Base-by-base conservation (phyloP, 2,888 invertebrate genomes). In the Yponomeuta malinellus region DNA sequence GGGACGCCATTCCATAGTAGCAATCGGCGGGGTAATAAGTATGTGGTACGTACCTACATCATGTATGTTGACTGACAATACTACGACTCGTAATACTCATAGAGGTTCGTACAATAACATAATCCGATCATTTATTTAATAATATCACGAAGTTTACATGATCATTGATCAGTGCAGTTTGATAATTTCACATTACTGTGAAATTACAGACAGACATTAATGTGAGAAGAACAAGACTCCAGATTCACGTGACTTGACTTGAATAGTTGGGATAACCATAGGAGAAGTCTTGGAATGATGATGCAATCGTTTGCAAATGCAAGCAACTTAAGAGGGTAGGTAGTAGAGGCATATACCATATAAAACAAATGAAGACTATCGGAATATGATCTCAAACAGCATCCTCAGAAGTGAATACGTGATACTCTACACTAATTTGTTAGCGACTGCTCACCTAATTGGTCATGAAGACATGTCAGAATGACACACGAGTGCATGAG, bases 401-500 rank as follows among this genome's bases (percentile, higher is more conserved):
- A 59, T 59, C 52, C 15, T 12, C 52, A 59, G 52, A 15, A 59
- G 52, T 59, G 52, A 59, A 15, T 59, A 59, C 52, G 52, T 59
- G 52, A 59, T 59, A 59, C 52, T 59, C 52, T 59, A 59, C 52
- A 59, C 52, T 59, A 12, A 76, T 75, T 76, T 76, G 74, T 74
- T 75, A 77, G 33, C 37, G 37, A 43, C 79, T 81, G 79, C 78
- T 78, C 81, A 76, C 79, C 78, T 83, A 84, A 83, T 83, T 85
- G 84, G 83, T 79, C 82, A 83, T 83, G 77, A 66, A 76, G 78
- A 81, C 80, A 82, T 81, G 82, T 79, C 77, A 48, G 8, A 10
- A 10, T 73, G 76, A 59, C 52, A 59, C 81, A 79, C 76, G 75
- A 87, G 87, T 83, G 83, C 83, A 81, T 88, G 88, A 84, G 82